Evolutionary conservation across 2,113 vertebrate species (phyloP).

Genomic region (Gallinago jamesoni): DNA sequence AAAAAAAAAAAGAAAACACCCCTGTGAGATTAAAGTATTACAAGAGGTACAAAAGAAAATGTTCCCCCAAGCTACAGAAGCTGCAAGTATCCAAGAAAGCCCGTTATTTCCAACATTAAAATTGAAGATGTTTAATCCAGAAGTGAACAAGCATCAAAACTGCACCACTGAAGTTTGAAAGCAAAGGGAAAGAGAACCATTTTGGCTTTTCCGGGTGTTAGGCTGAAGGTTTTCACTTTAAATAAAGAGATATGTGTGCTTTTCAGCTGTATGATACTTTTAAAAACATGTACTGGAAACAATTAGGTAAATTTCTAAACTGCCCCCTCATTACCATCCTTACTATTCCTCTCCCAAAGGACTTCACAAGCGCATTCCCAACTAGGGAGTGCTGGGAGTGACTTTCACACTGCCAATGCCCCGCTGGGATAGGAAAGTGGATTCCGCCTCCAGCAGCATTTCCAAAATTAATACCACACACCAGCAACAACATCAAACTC

Average conservation of each 20-base stretch:
- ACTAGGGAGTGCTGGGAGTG: rapidly evolving
- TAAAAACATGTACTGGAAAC: not conserved
- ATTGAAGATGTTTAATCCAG: not conserved
- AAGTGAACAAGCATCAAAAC: not conserved
- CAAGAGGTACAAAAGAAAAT: not conserved
- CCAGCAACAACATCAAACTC: not conserved
- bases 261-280: not conserved
- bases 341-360: not conserved
- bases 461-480: not conserved
- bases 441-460: not conserved
- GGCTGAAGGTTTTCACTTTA: not conserved
- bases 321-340: rapidly evolving
- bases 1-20: not conserved
- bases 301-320: not conserved
- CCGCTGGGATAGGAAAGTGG: not conserved
- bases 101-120: not conserved
- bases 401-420: not conserved
- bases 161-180: not conserved
- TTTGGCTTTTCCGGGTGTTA: not conserved
- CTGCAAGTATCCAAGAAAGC: not conserved
- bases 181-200: not conserved
- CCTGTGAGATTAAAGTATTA: not conserved
- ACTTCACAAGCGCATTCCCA: not conserved
- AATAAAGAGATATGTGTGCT: not conserved
- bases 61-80: not conserved